phyloP scores from a whole-genome alignment of 2,888 invertebrate species.

The Tigriopus californicus region DNA sequence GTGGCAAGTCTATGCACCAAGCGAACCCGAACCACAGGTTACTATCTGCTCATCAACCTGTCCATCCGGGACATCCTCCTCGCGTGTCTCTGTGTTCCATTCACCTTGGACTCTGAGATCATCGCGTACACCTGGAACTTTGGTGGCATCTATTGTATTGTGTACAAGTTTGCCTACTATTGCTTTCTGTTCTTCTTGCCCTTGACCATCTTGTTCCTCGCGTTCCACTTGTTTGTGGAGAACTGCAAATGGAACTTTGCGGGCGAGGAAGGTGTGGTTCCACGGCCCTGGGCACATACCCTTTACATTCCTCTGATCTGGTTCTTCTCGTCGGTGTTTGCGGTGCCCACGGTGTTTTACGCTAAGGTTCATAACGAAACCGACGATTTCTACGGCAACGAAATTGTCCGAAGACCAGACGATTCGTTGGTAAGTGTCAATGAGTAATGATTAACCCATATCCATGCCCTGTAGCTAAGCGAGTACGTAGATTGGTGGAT shows the following conservation, averaged over 20 bases:
- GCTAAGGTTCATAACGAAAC: background rate
- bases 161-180: conserved; percentile 14
- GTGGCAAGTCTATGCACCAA: conserved; percentile 10
- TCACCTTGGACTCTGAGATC: conserved; percentile 15
- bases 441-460: background rate
- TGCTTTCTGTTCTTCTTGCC: conserved; percentile 17
- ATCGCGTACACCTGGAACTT: conserved; percentile 7
- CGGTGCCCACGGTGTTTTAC: conserved; percentile 12
- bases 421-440: conserved; percentile 6
- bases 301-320: conserved; percentile 15
- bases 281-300: conserved; percentile 15
- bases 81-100: conserved; percentile 13
- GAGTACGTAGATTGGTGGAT: background rate
- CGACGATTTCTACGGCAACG: conserved; percentile 15
- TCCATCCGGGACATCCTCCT: conserved; percentile 12
- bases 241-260: conserved; percentile 17
- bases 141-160: conserved; percentile 10
- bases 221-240: conserved; percentile 14
- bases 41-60: conserved; percentile 16
- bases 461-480: background rate
- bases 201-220: conserved; percentile 13
- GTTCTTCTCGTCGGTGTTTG: conserved; percentile 13
- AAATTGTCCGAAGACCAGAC: conserved; percentile 4
- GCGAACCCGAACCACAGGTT: conserved; percentile 11
- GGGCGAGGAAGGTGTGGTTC: conserved; percentile 9